phyloP scores from a whole-genome alignment of 37 sponge, comb jelly and placozoan species.

The Tethya wilhelma region DNA sequence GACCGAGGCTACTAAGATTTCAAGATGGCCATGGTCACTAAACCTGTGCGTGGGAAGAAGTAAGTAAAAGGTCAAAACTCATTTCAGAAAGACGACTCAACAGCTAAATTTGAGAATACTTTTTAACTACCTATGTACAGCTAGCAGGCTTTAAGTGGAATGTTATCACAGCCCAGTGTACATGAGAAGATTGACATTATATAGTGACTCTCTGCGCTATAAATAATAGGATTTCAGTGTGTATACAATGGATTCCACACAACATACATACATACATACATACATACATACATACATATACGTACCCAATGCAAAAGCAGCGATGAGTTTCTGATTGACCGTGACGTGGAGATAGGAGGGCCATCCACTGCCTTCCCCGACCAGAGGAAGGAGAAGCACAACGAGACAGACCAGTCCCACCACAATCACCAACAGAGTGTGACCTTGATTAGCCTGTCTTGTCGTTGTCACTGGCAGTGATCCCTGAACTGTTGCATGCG shows the following conservation, averaged over 20 bases:
- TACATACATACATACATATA: neutral
- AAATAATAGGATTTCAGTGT: neutral
- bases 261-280: neutral
- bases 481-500: too few relatives aligned
- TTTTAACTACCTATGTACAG: too few relatives aligned
- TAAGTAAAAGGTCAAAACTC: too few relatives aligned
- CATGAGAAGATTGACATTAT: neutral
- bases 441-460: neutral
- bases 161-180: too few relatives aligned
- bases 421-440: constrained; percentile 19
- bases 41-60: constrained; percentile 24
- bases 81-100: too few relatives aligned
- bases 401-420: constrained; percentile 44
- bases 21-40: constrained; percentile 53
- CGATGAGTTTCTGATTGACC: constrained; percentile 74
- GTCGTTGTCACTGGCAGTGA: too few relatives aligned
- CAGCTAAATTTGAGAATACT: too few relatives aligned
- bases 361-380: constrained; percentile 39
- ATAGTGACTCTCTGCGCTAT: neutral
- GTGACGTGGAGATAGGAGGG: constrained; percentile 62
- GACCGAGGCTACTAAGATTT: constrained; percentile 20
- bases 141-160: too few relatives aligned
- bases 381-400: constrained; percentile 68
- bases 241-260: neutral
- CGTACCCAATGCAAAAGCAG: constrained; percentile 82